phyloP scores from a whole-genome alignment of 2,797 vertebrate species.

The Chelidonichthys spinosus region DNA sequence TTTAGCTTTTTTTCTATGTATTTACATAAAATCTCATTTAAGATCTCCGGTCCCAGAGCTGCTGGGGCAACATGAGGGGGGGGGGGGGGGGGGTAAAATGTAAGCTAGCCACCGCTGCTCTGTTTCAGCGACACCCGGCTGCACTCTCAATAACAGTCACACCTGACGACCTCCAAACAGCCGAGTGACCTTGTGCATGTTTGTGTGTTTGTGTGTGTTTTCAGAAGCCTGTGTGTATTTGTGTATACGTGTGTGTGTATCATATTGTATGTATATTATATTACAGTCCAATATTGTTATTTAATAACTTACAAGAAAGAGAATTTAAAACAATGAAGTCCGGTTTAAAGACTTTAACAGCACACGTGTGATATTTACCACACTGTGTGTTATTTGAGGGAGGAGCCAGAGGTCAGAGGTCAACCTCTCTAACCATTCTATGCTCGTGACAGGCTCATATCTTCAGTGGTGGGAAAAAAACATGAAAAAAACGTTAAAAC shows the following conservation, averaged over 20 bases:
- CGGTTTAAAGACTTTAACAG: neutral
- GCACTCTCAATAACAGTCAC: constrained; percentile 30
- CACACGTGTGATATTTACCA: neutral
- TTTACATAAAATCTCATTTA: neutral
- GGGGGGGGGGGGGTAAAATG: constrained; percentile 15
- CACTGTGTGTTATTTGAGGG: constrained; percentile 1
- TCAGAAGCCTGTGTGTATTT: neutral
- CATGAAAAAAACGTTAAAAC: neutral
- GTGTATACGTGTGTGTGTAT: too few relatives aligned
- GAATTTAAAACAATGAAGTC: neutral
- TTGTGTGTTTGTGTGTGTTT: neutral
- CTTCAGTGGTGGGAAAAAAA: constrained; percentile 1
- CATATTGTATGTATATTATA: too few relatives aligned
- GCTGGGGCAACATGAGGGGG: constrained; percentile 16
- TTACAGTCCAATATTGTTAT: neutral
- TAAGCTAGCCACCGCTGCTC: constrained; percentile 41
- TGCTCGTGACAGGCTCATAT: neutral
- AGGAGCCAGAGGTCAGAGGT: constrained; percentile 4
- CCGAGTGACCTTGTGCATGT: neutral
- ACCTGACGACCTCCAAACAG: neutral
- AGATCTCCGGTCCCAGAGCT: constrained; percentile 5
- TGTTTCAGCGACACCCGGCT: constrained; percentile 51
- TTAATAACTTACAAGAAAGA: neutral
- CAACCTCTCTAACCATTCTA: neutral
- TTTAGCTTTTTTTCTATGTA: neutral